Conservation (phyloP, 2,113 vertebrate species). For the Electrona antarctica region DNA sequence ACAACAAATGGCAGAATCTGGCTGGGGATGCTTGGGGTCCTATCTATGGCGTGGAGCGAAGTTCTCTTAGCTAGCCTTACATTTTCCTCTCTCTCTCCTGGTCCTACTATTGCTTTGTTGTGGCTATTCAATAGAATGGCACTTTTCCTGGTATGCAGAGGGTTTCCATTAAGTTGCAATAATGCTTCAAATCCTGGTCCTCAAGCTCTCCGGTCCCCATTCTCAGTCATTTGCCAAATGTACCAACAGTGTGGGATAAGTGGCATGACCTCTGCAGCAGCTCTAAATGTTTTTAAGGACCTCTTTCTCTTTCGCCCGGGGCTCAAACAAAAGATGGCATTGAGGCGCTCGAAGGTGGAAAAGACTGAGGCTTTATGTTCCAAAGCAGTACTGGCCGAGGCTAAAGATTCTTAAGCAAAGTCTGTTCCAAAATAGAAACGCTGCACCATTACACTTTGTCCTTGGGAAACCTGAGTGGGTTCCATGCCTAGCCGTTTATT, state of each 20-base stretch:
- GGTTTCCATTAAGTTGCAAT: too few relatives aligned
- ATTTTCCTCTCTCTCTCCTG: conserved; percentile 11
- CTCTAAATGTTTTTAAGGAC: conserved; percentile 45
- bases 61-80: conserved; percentile 33
- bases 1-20: conserved; percentile 23
- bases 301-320: conserved; percentile 37
- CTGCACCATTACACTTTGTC: conserved; percentile 25
- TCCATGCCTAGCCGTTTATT: conserved; percentile 16
- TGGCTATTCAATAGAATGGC: conserved; percentile 52
- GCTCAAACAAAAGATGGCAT: conserved; percentile 69
- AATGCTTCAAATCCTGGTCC: too few relatives aligned
- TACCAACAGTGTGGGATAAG: conserved; percentile 52
- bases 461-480: conserved; percentile 18
- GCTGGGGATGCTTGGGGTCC: neutral
- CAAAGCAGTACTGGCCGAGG: conserved; percentile 36
- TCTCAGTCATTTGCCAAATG: conserved; percentile 45
- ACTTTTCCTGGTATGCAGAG: conserved; percentile 55
- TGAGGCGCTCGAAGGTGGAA: conserved; percentile 54
- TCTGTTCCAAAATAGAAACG: conserved; percentile 62
- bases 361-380: conserved; percentile 68
- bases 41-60: neutral
- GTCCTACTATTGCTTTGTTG: conserved; percentile 49
- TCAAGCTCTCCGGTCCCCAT: neutral
- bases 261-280: conserved; percentile 56
- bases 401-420: conserved; percentile 45